Conservation (phyloP, 2,888 invertebrate species). For the Tachina grossa region DNA sequence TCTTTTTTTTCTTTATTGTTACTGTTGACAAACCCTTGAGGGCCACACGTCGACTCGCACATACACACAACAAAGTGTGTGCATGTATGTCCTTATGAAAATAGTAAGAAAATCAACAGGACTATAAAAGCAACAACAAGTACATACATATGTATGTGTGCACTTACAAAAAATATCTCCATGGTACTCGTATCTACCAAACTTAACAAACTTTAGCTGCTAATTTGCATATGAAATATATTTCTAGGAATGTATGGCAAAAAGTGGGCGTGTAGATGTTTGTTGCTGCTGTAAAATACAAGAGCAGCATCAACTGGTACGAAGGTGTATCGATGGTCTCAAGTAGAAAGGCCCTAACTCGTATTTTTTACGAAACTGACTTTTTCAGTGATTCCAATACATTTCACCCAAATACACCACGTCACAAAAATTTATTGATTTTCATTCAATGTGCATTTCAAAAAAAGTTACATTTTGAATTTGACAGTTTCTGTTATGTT, state of each 20-base stretch:
- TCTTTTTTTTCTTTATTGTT: not conserved
- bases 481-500: no score
- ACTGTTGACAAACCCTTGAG: constrained; percentile 57
- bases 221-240: constrained; percentile 24
- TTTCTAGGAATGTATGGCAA: not conserved
- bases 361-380: no score
- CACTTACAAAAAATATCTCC: not conserved
- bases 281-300: constrained; percentile 5
- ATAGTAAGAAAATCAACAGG: constrained; percentile 14
- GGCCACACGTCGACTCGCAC: constrained; percentile 22
- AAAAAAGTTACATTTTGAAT: no score
- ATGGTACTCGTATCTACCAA: constrained; percentile 42
- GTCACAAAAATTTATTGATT: no score
- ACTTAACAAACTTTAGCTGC: constrained; percentile 48
- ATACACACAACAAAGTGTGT: not conserved
- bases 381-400: no score
- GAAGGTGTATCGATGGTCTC: not conserved
- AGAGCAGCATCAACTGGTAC: constrained; percentile 29
- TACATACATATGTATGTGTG: no score
- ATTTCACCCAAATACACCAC: no score
- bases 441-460: no score
- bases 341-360: no score
- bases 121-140: constrained; percentile 12
- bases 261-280: not conserved
- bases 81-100: not conserved